Evolutionary conservation across 2,888 invertebrate species (phyloP), one percentile per base, ranked within the genome.

Genomic region (Sminthurinus aureus): DNA sequence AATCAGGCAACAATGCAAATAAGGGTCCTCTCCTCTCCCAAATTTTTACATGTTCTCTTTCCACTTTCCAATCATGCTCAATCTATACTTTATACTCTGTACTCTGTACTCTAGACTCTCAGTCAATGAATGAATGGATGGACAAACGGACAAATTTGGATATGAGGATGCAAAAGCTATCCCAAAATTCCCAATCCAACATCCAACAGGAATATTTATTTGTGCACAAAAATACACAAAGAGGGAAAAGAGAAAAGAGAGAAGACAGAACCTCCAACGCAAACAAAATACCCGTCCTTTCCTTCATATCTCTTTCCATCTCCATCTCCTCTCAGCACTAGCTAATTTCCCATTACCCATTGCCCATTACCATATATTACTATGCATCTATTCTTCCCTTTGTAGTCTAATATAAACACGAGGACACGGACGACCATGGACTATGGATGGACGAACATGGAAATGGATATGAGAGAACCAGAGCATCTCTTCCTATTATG

Each of bases 1-100:
- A 88, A 88, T 88, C 82, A 84, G 85, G 83, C 86, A 85, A 84
- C 87, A 88, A 88, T 88, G 88, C 87, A 88, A 88, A 88, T 87
- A 88, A 84, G 87, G 87, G 87, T 80, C 85, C 78, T 71, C 71
- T 24, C 6, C 24, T 6, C 22, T 22, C 69, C 9, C 2, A 58
- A 2, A 58, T 58, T 58, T 18, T 58, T 18, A 2, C 0, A 58
- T 13, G 18, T 58, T 58, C 9, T 2, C 58, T 58, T 58, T 18
- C 13, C 58, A 15, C 0, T 2, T 58, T 58, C 58, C 58, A 58
- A 58, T 58, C 58, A 58, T 58, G 2, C 13, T 69, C 69, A 69
- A n/a, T 69, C 22, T 67, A n/a, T 9, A 18, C n/a, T 67, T 9
- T n/a, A n/a, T n/a, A n/a, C n/a, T n/a, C n/a, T n/a, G n/a, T n/a